These are phyloP conservation scores for Discoglossus pictus DNA, from an alignment of 2,797 vertebrate species.

Conservation along the genomic window DNA sequence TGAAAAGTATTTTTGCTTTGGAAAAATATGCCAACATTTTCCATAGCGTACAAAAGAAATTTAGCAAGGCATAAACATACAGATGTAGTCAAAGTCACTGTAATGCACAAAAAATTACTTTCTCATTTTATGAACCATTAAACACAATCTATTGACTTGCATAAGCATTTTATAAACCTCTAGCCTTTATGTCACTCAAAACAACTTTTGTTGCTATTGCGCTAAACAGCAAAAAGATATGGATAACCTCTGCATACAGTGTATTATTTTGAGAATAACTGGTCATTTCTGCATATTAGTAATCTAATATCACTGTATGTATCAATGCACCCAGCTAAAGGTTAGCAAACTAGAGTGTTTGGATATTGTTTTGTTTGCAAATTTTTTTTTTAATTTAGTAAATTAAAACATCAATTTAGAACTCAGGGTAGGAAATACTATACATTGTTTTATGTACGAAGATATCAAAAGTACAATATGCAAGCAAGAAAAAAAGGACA, in stretches of 20 bases:
- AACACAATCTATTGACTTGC: no score
- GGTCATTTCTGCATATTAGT: background rate
- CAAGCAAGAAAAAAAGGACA: constrained; percentile 25
- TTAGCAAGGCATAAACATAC: constrained; percentile 5
- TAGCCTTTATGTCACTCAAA: no score
- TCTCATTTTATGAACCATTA: no score
- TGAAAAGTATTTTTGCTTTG: constrained; percentile 11
- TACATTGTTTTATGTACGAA: constrained; percentile 28
- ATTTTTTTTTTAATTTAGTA: constrained; percentile 14
- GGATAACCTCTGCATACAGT: no score
- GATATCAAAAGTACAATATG: constrained; percentile 31
- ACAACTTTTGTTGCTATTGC: no score
- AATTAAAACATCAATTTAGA: constrained; percentile 18
- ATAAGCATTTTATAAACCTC: no score
- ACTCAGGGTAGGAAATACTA: constrained; percentile 19
- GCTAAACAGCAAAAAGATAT: no score
- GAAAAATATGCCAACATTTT: constrained; percentile 26
- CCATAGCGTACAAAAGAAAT: constrained; percentile 23
- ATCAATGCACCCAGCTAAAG: background rate
- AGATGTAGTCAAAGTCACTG: no score
- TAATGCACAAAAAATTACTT: no score
- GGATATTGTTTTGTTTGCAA: background rate
- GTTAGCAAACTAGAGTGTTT: no score
- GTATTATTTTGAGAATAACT: constrained; percentile 2
- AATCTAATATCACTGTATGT: constrained; percentile 8